Evolutionary conservation across 2,888 invertebrate genomes (phyloP), one percentile per base, ranked within the genome.

Genomic region (Synergus gifuensis): DNA sequence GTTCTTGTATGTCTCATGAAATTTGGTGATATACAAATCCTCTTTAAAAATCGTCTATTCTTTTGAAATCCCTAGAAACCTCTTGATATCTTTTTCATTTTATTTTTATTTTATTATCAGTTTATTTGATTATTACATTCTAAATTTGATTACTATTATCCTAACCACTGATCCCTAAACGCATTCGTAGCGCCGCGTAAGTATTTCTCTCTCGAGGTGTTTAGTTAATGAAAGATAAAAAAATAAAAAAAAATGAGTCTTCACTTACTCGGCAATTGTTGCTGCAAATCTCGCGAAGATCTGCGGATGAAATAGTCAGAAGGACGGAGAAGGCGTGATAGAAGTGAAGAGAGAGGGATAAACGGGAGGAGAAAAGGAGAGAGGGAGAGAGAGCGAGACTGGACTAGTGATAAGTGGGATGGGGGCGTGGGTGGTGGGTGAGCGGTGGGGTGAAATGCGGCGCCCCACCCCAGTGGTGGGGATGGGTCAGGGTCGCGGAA

Each of bases 391-490:
- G 76, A 78, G 42, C 62, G 36, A 22, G 42, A 64, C 66, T 22
- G 79, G 67, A 78, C 64, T 76, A 79, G 78, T 81, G 79, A 79
- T 76, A 87, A 89, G 89, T 89, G 88, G 90, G 88, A 89, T 89
- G 90, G 90, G 90, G 91, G 91, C 91, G 91, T 91, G 91, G 91
- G 91, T 91, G 91, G 90, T 76, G 84, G 83, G 81, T 28, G 49
- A 49, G 36, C 54, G 64, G 84, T 69, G 82, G 81, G 82, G 78
- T 78, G 81, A 80, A 80, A 85, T 66, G 82, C 81, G 80, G 84
- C 79, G 83, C 83, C 84, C 85, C 86, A 81, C 80, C 82, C 82
- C 76, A 78, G 83, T 76, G 79, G 85, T 83, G 85, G 85, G 84
- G 84, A 81, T 81, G 83, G 77, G 80, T 81, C 76, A 82, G 76